Evolutionary conservation across 1,140 invertebrate genomes (phyloP), one percentile per base, ranked within the genome.

Genomic region (Cyclargus thomasi): DNA sequence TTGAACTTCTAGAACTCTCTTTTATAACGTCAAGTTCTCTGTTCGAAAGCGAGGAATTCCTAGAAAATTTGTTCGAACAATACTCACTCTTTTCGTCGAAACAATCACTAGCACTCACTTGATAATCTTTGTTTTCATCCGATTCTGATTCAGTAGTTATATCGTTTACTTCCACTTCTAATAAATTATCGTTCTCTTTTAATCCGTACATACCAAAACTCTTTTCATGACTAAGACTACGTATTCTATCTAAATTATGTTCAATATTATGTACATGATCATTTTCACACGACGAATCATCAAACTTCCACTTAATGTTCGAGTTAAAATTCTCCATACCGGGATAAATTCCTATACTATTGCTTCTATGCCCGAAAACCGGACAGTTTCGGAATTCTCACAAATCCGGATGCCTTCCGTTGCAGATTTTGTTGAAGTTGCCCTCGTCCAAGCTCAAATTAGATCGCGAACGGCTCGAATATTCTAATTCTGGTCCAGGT

Each of bases 371-470:
- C 80, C 89, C 89, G 81, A 86, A 84, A 63, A 89, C 82, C 83
- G 86, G 86, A 78, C 86, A 91, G 71, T 90, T 86, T 74, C 83
- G 85, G 78, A 83, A 91, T 70, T 91, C 90, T 91, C 90, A 91
- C 88, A 91, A 91, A 69, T 91, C 90, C 65, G 87, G 87, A 69
- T 90, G 89, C 68, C 90, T 72, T 10, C 87, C 85, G 67, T 91
- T 91, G 76, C 89, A 91, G 18, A 71, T 82, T 73, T 90, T 91
- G 73, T 78, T 90, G 71, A 91, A 90, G 53, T 87, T 91, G 14
- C 86, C 81, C 68, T 91, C 90, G 78, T 91, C 89, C 63, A 91
- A 79, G 64, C 90, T 91, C 35, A 91, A 74, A 71, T 91, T 91
- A 4, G 90, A 91, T 63, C 90, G 79, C 22, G 90, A 90, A 8